phyloP scores from a whole-genome alignment of 2,888 invertebrate species.

The Leucozona laternaria region DNA sequence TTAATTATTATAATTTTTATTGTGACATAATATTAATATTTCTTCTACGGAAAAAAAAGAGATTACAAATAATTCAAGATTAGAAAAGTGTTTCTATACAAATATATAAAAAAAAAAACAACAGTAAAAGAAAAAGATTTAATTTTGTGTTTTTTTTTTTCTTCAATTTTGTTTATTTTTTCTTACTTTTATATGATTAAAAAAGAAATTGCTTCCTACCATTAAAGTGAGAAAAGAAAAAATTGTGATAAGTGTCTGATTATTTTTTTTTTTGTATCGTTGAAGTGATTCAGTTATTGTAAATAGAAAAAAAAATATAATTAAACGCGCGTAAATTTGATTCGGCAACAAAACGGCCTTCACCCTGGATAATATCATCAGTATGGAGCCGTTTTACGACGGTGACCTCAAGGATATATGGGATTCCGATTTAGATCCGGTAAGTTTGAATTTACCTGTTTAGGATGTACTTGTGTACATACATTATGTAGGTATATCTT shows the following conservation, averaged over 20 bases:
- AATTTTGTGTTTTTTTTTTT: conserved; percentile 38
- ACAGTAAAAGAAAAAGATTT: conserved; percentile 4
- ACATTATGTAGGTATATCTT: no score
- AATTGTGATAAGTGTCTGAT: conserved; percentile 38
- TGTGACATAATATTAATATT: conserved; percentile 65
- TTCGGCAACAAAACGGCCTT: conserved; percentile 67
- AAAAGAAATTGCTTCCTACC: neutral
- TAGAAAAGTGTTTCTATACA: conserved; percentile 38
- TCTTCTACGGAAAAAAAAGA: conserved; percentile 13
- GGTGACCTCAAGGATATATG: conserved; percentile 91
- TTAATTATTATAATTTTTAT: conserved; percentile 32
- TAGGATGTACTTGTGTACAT: no score
- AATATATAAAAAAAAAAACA: neutral
- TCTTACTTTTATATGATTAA: conserved; percentile 9
- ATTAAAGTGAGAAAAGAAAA: conserved; percentile 23
- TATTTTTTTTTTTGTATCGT: conserved; percentile 9
- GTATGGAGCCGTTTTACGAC: conserved; percentile 91
- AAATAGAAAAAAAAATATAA: conserved; percentile 7
- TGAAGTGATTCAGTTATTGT: conserved; percentile 45
- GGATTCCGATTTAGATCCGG: conserved; percentile 93
- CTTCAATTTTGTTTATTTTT: conserved; percentile 1
- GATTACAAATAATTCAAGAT: conserved; percentile 46
- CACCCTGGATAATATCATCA: conserved; percentile 77
- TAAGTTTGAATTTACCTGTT: conserved; percentile 84
- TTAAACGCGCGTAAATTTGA: conserved; percentile 27